Base-by-base conservation (phyloP, 1,140 invertebrate genomes). In the Trichoplusia ni region DNA sequence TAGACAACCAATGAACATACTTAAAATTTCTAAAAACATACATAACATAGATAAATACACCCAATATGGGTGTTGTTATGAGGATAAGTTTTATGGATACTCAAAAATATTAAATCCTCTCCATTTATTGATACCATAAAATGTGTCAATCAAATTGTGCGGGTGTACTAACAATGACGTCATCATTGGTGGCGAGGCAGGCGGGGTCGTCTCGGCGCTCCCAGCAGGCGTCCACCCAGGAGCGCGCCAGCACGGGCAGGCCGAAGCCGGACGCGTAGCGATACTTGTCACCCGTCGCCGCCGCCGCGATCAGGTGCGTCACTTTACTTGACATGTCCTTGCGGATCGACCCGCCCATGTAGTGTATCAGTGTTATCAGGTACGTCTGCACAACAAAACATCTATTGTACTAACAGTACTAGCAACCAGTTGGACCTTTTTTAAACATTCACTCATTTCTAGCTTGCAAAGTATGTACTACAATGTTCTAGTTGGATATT, bases 281-380 rank as follows among this genome's bases (percentile, higher is more conserved):
- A 83, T 93, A 95, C 91, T 99, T 99, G 74, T 97, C 95, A 63
- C 98, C 97, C 35, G 94, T 94, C 75, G 95, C 95, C 79, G 93
- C 93, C 76, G 95, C 96, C 46, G 97, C 96, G 70, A 99, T 96
- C 33, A 99, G 92, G 92, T 99, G 98, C 42, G 98, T 99, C 59
- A 97, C 95, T 82, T 96, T 97, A 13, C 93, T 92, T 58, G 94
- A 94, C 92, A 97, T 95, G 73, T 98, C 97, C 90, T 96, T 97
- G 44, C 97, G 93, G 71, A 99, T 95, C 76, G 96, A 98, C 11
- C 97, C 98, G 67, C 97, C 97, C 97, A 99, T 98, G 82, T 95
- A 94, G 91, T 98, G 97, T 67, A 98, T 95, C 79, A 97, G 92
- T 73, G 94, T 94, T 67, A 97, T 95, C 75, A 98, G 92, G 80